Percentiles rank a stretch among this genome's conserved stretches.
These are phyloP conservation scores for Irena cyanogastra DNA, from an alignment of 2,113 vertebrate genomes.

Conservation along the genomic window DNA sequence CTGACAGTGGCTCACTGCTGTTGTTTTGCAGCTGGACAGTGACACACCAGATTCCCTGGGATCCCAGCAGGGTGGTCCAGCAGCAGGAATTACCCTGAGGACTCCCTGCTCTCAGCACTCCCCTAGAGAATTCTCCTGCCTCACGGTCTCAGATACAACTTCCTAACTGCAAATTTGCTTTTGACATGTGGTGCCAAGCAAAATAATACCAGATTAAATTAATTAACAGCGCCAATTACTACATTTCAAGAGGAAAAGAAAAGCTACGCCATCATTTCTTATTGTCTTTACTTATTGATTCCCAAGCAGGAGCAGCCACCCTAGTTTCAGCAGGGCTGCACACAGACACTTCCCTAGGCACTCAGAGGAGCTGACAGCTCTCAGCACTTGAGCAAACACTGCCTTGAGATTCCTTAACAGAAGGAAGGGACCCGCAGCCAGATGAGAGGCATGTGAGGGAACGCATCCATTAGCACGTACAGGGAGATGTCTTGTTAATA, in stretches of 20 bases:
- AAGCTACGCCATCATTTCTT: not conserved
- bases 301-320: not conserved
- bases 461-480: conserved; percentile 51
- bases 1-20: not conserved
- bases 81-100: not conserved
- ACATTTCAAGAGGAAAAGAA: not conserved
- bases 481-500: conserved; percentile 52
- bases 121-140: fast-evolving
- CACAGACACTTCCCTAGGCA: not conserved
- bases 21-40: not conserved
- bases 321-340: not conserved
- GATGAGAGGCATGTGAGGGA: conserved; percentile 56
- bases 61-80: not conserved
- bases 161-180: not conserved
- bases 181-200: not conserved
- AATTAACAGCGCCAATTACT: not conserved
- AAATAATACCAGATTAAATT: not conserved
- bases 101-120: not conserved
- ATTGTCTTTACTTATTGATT: not conserved
- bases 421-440: conserved; percentile 46
- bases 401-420: conserved; percentile 1
- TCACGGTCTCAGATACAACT: not conserved
- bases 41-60: not conserved
- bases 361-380: conserved; percentile 42
- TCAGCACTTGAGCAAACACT: conserved; percentile 44